Evolutionary conservation across 2,888 invertebrate species (phyloP).

Genomic region (Agrotis exclamationis): DNA sequence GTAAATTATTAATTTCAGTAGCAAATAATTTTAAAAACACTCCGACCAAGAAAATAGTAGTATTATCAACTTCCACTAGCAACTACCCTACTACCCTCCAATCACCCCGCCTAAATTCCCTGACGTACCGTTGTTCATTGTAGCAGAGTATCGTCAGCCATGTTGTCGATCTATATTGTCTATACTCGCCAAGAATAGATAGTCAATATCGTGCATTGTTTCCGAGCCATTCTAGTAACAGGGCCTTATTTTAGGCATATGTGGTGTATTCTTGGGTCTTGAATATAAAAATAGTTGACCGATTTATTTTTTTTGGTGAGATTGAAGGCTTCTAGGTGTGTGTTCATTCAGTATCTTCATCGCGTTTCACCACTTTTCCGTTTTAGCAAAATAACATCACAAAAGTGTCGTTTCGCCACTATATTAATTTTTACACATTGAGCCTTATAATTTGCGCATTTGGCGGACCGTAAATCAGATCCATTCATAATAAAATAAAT

Average conservation of each 20-base stretch:
- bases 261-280: not conserved
- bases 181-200: conserved; percentile 38
- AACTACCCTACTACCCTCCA: not conserved
- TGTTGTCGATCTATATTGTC: conserved; percentile 29
- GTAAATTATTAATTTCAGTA: no score
- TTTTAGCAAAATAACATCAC: no score
- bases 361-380: no score
- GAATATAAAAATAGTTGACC: not conserved
- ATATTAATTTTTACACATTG: no score
- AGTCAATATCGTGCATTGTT: conserved; percentile 40
- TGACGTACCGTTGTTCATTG: conserved; percentile 16
- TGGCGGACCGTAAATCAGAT: no score
- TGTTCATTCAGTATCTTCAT: no score
- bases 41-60: not conserved
- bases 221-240: conserved; percentile 23
- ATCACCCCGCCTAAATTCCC: conserved; percentile 18
- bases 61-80: not conserved
- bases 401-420: no score
- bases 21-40: no score
- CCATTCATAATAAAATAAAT: no score
- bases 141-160: conserved; percentile 10
- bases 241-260: conserved; percentile 23
- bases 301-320: not conserved
- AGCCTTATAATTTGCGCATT: no score
- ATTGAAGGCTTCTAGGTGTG: no score